These are phyloP conservation scores for Seladonia tumulorum DNA, from an alignment of 2,888 invertebrate genomes.

Conservation along the genomic window DNA sequence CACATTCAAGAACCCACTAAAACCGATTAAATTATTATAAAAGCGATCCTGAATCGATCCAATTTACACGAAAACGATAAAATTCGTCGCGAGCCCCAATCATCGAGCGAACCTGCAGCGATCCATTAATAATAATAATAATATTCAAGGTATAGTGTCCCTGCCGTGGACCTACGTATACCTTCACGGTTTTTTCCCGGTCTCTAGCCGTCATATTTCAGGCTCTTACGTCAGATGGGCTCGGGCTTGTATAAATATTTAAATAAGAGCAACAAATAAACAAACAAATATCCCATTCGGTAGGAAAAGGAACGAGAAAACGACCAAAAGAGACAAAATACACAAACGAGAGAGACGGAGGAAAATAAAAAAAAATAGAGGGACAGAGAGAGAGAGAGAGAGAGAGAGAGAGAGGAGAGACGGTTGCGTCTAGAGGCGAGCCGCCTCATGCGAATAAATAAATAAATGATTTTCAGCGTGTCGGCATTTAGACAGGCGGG, in stretches of 20 bases:
- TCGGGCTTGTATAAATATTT: conserved; percentile 25
- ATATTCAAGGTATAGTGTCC: not conserved
- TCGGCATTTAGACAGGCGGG: conserved; percentile 59
- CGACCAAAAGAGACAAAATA: not conserved
- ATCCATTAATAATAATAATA: too few species aligned
- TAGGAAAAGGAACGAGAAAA: not conserved
- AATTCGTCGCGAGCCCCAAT: too few species aligned
- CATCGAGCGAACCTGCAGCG: too few species aligned
- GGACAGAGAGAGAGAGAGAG: not conserved
- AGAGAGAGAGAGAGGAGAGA: not conserved
- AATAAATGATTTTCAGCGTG: conserved; percentile 62
- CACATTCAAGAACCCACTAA: too few species aligned
- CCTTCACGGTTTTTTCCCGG: not conserved
- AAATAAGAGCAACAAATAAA: conserved; percentile 12
- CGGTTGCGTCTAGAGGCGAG: conserved; percentile 1
- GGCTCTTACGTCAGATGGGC: not conserved
- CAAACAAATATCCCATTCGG: conserved; percentile 9
- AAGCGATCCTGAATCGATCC: too few species aligned
- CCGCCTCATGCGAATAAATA: conserved; percentile 46
- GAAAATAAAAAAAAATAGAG: not conserved
- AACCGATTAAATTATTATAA: too few species aligned
- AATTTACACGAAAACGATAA: too few species aligned
- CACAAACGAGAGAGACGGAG: too few species aligned
- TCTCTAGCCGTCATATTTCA: not conserved
- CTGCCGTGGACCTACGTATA: not conserved